A percentile compares a stretch with the other conserved stretches of the same genome.
phyloP scores from a whole-genome alignment of 92 coral and sea anemone genomes.

The Porites lobata region DNA sequence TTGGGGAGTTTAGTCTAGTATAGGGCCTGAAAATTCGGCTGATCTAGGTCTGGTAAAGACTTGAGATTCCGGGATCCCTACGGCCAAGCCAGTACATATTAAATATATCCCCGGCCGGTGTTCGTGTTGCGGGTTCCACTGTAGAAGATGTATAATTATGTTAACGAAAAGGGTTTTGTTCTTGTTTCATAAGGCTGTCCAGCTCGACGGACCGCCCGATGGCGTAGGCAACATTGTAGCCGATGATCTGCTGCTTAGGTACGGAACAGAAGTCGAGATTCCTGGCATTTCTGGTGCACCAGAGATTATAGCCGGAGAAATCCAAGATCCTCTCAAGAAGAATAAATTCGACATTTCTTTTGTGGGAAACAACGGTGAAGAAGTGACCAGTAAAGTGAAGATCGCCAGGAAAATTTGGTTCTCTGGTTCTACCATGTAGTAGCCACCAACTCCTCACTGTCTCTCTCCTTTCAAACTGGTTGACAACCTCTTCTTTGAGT shows the following conservation, averaged over 20 bases:
- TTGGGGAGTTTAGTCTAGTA: no score
- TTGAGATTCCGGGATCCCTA: no score
- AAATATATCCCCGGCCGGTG: no score
- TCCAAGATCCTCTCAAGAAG: constrained; percentile 58
- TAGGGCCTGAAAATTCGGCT: no score
- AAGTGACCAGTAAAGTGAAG: constrained; percentile 48
- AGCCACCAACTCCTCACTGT: neutral
- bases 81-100: no score
- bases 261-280: constrained; percentile 81
- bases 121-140: no score
- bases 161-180: neutral
- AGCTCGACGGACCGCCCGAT: constrained; percentile 66
- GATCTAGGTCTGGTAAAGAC: no score
- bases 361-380: constrained; percentile 69
- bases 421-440: constrained; percentile 26
- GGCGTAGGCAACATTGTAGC: constrained; percentile 40
- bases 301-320: constrained; percentile 24
- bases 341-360: constrained; percentile 59
- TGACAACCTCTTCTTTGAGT: no score
- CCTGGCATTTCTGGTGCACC: constrained; percentile 59
- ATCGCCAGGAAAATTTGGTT: constrained; percentile 67
- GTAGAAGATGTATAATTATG: no score
- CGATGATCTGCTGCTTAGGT: constrained; percentile 62
- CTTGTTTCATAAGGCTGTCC: constrained; percentile 82
- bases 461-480: no score